Conservation (phyloP, 2,113 vertebrate genomes). For the Nesospiza acunhae region DNA sequence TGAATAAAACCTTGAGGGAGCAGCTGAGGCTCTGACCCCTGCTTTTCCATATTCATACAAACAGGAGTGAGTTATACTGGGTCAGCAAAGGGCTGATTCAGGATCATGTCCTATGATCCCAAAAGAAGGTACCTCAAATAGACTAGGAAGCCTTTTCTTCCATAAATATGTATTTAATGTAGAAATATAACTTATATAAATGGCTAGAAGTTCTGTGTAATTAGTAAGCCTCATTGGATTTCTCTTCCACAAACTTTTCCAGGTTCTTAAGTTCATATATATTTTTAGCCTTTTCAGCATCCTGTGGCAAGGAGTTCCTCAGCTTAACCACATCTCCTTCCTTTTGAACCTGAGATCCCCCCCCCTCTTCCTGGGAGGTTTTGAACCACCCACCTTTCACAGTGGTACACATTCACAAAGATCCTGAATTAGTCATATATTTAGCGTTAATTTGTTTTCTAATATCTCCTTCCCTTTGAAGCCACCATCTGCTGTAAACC, state of each 20-base stretch:
- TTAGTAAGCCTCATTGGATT: background rate
- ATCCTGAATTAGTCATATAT: background rate
- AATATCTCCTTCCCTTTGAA: background rate
- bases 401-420: background rate
- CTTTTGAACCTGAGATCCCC: background rate
- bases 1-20: constrained; percentile 38
- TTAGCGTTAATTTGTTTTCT: background rate
- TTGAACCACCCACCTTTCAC: background rate
- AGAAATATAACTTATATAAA: background rate
- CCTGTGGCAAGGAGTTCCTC: background rate
- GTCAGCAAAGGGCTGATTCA: constrained; percentile 38
- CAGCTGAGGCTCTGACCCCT: constrained; percentile 48
- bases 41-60: constrained; percentile 55
- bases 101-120: background rate
- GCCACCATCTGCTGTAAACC: background rate
- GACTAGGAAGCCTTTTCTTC: background rate
- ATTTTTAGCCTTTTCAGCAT: background rate
- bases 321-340: background rate
- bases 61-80: background rate
- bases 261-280: background rate
- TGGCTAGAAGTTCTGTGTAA: background rate
- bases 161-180: constrained; percentile 6
- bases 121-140: background rate
- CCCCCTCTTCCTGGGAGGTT: background rate
- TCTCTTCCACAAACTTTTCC: constrained; percentile 13